Percentiles rank a stretch among this genome's conserved stretches.
These are phyloP conservation scores for Epistrophella euchroma DNA, from an alignment of 2,888 invertebrate species.

Conservation along the genomic window DNA sequence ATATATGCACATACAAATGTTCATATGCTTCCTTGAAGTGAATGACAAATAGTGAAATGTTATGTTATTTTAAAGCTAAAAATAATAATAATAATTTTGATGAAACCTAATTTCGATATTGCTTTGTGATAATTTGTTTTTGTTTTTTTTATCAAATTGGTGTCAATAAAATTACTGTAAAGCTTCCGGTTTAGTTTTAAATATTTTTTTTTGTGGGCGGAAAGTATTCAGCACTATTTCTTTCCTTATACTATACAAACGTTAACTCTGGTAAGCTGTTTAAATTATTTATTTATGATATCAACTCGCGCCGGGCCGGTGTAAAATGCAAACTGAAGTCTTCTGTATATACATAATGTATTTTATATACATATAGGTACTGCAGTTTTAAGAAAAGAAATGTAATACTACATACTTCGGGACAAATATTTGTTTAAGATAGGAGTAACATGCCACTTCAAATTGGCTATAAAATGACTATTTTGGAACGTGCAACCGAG, in stretches of 20 bases:
- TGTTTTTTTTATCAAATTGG: neutral
- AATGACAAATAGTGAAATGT: conserved; percentile 8
- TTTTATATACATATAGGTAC: neutral
- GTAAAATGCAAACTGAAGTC: neutral
- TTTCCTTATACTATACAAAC: neutral
- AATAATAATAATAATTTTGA: neutral
- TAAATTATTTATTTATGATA: conserved; percentile 1
- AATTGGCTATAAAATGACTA: neutral
- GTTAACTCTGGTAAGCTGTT: neutral
- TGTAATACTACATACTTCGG: neutral
- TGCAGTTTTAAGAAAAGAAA: neutral
- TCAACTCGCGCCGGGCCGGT: neutral
- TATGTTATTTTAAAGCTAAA: neutral
- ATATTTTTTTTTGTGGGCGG: too few relatives aligned
- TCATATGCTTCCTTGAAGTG: neutral
- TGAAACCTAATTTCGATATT: neutral
- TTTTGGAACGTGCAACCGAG: neutral
- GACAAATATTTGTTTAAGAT: conserved; percentile 2
- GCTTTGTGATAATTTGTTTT: neutral
- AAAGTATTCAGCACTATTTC: neutral
- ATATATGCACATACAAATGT: neutral
- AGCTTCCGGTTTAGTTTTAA: neutral
- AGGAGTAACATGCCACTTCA: neutral
- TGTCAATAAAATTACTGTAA: neutral
- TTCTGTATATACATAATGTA: neutral